Percentiles rank a stretch among this genome's conserved stretches.
Conservation (phyloP, 2,797 vertebrate species). For the Paratrypauchen microcephalus region DNA sequence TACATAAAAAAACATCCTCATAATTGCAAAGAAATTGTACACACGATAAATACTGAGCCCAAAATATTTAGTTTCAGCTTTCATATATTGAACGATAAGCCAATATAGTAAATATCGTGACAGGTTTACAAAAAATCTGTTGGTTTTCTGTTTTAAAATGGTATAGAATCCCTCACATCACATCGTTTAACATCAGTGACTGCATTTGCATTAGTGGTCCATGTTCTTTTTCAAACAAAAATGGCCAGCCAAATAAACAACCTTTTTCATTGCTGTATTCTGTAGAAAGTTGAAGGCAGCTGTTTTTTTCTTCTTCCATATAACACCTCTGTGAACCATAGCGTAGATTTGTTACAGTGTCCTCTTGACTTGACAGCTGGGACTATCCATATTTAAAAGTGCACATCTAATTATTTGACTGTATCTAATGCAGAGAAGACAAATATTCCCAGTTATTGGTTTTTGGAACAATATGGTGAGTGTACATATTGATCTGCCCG, state of each 20-base stretch:
- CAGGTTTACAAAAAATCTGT: not conserved
- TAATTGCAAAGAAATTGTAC: no score
- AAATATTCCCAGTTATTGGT: constrained; percentile 67
- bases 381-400: constrained; percentile 33
- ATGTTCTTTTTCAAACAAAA: not conserved
- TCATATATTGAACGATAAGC: no score
- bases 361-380: constrained; percentile 1
- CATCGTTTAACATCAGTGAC: not conserved
- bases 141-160: not conserved
- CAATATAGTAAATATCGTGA: no score
- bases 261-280: no score
- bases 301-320: not conserved
- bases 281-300: not conserved
- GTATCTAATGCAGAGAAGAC: constrained; percentile 67
- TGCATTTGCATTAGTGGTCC: not conserved
- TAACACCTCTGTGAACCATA: not conserved
- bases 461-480: constrained; percentile 72
- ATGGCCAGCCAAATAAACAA: no score
- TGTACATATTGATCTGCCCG: constrained; percentile 69
- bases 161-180: not conserved
- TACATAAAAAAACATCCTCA: no score
- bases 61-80: no score
- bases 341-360: not conserved
- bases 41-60: no score
- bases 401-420: constrained; percentile 68